Evolutionary conservation across 2,888 invertebrate genomes (phyloP).

Genomic region (Orthonychiurus folsomi): DNA sequence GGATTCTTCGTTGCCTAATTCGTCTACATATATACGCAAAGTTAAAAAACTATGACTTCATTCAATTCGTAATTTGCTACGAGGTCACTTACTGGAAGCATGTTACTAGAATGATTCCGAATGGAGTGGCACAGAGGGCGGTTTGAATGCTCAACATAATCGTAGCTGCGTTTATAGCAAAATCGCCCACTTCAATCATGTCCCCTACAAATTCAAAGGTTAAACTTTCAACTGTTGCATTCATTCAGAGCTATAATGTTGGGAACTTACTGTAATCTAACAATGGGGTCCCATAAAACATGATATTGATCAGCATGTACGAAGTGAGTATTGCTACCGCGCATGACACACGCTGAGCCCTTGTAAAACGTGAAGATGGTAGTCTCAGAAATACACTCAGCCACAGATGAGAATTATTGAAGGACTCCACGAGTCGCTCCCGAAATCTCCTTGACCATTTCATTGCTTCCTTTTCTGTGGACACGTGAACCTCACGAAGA

Average conservation of each 20-base stretch:
- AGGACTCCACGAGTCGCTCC: conserved; percentile 37
- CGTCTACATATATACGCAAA: too few relatives aligned
- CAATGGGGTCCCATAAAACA: conserved; percentile 41
- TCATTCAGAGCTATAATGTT: too few relatives aligned
- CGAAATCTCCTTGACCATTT: conserved; percentile 17
- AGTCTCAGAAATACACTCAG: conserved; percentile 43
- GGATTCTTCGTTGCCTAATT: conserved; percentile 16
- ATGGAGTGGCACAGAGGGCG: conserved; percentile 15
- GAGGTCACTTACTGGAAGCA: conserved; percentile 21
- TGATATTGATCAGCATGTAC: conserved; percentile 43
- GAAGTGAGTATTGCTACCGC: conserved; percentile 41
- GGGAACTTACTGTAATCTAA: conserved; percentile 23
- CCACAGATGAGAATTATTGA: conserved; percentile 42
- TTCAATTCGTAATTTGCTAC: conserved; percentile 1
- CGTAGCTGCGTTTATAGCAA: background rate
- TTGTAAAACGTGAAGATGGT: conserved; percentile 41
- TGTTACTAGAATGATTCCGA: conserved; percentile 21
- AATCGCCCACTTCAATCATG: conserved; percentile 10
- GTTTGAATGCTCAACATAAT: conserved; percentile 14
- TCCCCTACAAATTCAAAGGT: too few relatives aligned
- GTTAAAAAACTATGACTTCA: background rate
- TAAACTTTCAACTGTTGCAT: too few relatives aligned
- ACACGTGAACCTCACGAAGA: conserved; percentile 16
- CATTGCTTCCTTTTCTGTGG: conserved; percentile 10
- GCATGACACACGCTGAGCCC: conserved; percentile 43